Evolutionary conservation across 92 coral and sea anemone species (phyloP), one percentile per base, ranked within the genome.

Genomic region (Pocillopora meandrina): DNA sequence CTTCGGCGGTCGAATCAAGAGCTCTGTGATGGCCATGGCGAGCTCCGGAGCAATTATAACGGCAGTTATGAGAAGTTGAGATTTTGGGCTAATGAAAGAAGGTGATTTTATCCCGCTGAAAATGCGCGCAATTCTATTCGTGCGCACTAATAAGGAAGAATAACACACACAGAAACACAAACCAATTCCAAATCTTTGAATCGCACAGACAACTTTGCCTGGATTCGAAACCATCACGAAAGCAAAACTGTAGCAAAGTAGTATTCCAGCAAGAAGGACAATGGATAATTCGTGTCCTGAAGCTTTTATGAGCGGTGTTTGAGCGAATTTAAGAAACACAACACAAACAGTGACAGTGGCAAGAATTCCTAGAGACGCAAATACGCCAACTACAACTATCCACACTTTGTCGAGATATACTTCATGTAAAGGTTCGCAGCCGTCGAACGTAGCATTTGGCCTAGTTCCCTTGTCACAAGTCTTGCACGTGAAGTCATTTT

Each of bases 61-160:
- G 6, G 82, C 73, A 5, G 97, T 91, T 7, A 91, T 91, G 10
- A 91, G n/a, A 6, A 93, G 85, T 65, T 93, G 97, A 33, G 97
- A 93, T 82, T 75, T 77, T 8, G 97, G 92, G 71, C 97, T 93
- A 49, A 93, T 89, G 62, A 88, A 93, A 55, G 94, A 91, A 8
- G 92, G 92, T 10, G 94, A 79, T 69, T 88, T 89, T 19, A 78
- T 84, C 8, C 94, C 94, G 59, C 91, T 88, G 86, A 93, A 93
- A 19, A 93, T 93, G 26, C 97, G 81, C 52, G 94, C 94, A 18
- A 93, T 93, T 56, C 97, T 89, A 36, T 91, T 93, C 61, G 97
- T 93, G 82, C 86, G 92, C 65, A 93, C 94, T 21, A 93, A 84
- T 33, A 93, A 65, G 23, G 97, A 91, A 16, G 97, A 86, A 63